Evolutionary conservation across 2,888 invertebrate genomes (phyloP).

Genomic region (Arrhopalites spinosus): DNA sequence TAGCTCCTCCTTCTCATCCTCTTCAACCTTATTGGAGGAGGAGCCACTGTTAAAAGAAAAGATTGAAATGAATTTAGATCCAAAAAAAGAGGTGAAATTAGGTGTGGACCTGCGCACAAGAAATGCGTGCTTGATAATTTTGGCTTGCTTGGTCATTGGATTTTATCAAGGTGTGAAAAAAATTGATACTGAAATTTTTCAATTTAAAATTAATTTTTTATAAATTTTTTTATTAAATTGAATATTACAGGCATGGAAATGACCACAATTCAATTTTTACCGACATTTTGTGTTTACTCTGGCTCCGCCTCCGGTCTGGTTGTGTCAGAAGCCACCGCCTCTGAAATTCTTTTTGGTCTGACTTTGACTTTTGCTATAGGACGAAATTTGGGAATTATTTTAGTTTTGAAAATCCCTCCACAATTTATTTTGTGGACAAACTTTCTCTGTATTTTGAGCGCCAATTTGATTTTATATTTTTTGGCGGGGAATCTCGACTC

Average conservation of each 20-base stretch:
- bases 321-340: conserved; percentile 37
- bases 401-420: conserved; percentile 39
- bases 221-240: too few species aligned
- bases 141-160: conserved; percentile 38
- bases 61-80: neutral
- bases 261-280: conserved; percentile 40
- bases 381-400: conserved; percentile 36
- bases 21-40: too few species aligned
- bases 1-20: too few species aligned
- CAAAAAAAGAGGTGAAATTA: too few species aligned
- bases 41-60: too few species aligned
- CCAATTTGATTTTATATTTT: conserved; percentile 30
- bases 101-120: conserved; percentile 21
- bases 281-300: conserved; percentile 41
- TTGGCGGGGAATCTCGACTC: conserved; percentile 25
- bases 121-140: neutral
- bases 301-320: conserved; percentile 31
- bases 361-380: conserved; percentile 38
- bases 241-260: too few species aligned
- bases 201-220: too few species aligned
- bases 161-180: conserved; percentile 42
- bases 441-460: conserved; percentile 18
- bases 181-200: too few species aligned
- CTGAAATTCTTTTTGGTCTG: conserved; percentile 35
- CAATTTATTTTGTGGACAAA: conserved; percentile 35